Evolutionary conservation across 2,113 vertebrate genomes (phyloP), one percentile per base, ranked within the genome.

Genomic region (Nematolebias whitei): DNA sequence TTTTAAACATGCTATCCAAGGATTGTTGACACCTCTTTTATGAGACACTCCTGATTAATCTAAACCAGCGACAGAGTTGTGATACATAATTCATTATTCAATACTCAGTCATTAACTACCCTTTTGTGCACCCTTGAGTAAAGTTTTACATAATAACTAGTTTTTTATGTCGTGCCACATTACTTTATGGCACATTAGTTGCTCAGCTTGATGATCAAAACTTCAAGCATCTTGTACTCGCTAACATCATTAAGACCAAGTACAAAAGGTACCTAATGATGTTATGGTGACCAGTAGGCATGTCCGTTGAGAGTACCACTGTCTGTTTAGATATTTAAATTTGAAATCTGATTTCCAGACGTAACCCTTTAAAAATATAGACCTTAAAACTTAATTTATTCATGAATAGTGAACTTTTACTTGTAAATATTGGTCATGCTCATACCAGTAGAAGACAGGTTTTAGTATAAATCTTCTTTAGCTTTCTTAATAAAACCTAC

Each of bases 31-130:
- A 44, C 16, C 32, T 60, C 19, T 29, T 32, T 26, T 15, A 19
- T 8, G 24, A 29, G 41, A 7, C 14, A 5, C 19, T 15, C 12
- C 12, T 32, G 41, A 65, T 54, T 35, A 65, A 15, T 45, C 51
- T 16, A 35, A 54, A 60, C 18, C 41, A 47, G 41, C 5, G 15
- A 22, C 38, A 47, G 5, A 35, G 18, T 26, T 22, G 40, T 18
- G 9, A 18, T 32, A 26, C 24, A 24, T 65, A 26, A 65, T 45
- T 64, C 41, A 65, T 45, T 64, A n/a, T 60, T 45, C 41, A 51
- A 39, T 12, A 12, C 22, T 50, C 45, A 8, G 29, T 55, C 10
- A 38, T 65, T 45, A 60, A 45, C 55, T 22, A 45, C 63, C 1
- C 26, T 13, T 65, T 32, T 52, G 32, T 38, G 19, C 12, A 26